Evolutionary conservation across 2,888 invertebrate genomes (phyloP), one percentile per base, ranked within the genome.

Genomic region (Prenolepis imparis): DNA sequence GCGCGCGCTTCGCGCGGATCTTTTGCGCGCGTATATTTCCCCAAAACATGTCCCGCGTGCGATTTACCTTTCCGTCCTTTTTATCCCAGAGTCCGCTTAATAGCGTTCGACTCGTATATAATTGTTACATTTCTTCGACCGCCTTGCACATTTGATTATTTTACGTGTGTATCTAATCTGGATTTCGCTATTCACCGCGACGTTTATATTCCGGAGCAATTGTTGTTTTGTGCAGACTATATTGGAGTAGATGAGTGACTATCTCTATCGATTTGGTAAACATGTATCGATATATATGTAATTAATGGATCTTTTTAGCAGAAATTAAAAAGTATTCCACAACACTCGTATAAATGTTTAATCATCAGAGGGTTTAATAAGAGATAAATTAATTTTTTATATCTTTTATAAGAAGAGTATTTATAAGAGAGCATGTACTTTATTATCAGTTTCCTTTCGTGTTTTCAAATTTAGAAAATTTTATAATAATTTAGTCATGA

Each of bases 1-100:
- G 77, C 77, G 75, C 92, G 90, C 90, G 90, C 87, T 87, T 84
- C 90, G 87, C 89, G 88, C 88, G 83, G 28, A 73, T 61, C 64
- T 21, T 74, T 75, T 48, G 64, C 75, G 75, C 75, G 66, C 48
- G 48, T 44, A 61, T n/a, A n/a, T 52, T n/a, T 66, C 52, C 24
- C 44, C 24, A 66, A 39, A 39, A 67, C 77, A 12, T 36, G 12
- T 48, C 18, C 39, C 24, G 67, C 52, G 39, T 44, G 68, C 32
- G 32, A 55, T 39, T 67, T 39, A 15, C 15, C 75, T 15, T 6
- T 9, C 1, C 12, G 1, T 55, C 52, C 12, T 41, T 41, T 18
- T 44, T 41, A 28, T 55, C 52, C 32, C 28, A 8, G 39, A 39
- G 24, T 15, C 11, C 74, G 18, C 44, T 41, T 44, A 55, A 55